Percentiles rank a stretch among this genome's conserved stretches.
Conservation (phyloP, 2,113 vertebrate genomes). For the Podarcis muralis region DNA sequence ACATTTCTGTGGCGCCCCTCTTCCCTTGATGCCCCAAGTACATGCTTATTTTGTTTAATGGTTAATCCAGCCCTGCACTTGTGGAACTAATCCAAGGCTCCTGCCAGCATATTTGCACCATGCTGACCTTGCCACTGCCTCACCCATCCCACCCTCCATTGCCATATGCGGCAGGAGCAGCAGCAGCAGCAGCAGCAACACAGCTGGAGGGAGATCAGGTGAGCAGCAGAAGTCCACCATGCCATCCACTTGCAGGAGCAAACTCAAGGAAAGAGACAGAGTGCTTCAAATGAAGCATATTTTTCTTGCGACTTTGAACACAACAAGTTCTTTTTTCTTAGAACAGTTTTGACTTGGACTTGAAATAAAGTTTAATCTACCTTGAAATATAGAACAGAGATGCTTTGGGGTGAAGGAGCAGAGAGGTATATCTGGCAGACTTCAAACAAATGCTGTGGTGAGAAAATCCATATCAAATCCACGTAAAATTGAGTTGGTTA, state of each 20-base stretch:
- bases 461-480: constrained; percentile 54
- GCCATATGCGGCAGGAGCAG: too few species aligned
- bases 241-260: too few species aligned
- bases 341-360: constrained; percentile 8
- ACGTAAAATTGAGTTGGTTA: constrained; percentile 37
- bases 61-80: too few species aligned
- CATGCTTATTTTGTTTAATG: too few species aligned
- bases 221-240: too few species aligned
- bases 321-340: constrained; percentile 23
- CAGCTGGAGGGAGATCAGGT: neutral
- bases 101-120: too few species aligned
- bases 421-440: constrained; percentile 37
- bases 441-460: constrained; percentile 51
- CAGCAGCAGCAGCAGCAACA: too few species aligned
- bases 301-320: neutral
- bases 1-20: too few species aligned
- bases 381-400: constrained; percentile 21
- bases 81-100: too few species aligned
- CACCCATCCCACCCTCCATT: too few species aligned
- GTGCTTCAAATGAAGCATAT: neutral
- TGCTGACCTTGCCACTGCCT: too few species aligned
- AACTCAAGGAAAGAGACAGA: neutral
- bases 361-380: constrained; percentile 13
- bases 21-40: too few species aligned
- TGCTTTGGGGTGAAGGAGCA: constrained; percentile 31